Conservation (phyloP, 2,113 vertebrate genomes). For the Poecilia latipinna region DNA sequence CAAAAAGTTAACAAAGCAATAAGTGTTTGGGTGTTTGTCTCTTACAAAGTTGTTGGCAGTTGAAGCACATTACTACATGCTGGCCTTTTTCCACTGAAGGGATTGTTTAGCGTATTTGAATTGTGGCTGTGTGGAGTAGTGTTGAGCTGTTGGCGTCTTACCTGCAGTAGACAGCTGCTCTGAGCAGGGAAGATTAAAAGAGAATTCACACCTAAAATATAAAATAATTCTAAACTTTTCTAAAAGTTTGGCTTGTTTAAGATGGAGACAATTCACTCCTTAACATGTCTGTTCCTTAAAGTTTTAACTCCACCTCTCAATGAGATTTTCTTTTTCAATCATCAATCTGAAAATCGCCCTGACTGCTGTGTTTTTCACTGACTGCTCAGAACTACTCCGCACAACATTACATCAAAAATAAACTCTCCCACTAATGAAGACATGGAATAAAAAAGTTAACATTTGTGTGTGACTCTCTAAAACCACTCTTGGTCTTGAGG, state of each 20-base stretch:
- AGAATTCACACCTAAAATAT: no score
- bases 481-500: conserved; percentile 68
- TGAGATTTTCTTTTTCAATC: no score
- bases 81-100: neutral
- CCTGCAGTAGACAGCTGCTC: neutral
- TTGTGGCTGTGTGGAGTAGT: neutral
- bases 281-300: no score
- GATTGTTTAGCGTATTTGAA: neutral
- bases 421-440: neutral
- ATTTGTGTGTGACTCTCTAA: conserved; percentile 60
- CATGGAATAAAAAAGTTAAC: conserved; percentile 9
- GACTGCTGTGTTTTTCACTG: neutral
- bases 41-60: conserved; percentile 50
- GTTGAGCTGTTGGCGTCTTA: neutral
- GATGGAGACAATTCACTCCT: no score
- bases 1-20: conserved; percentile 84
- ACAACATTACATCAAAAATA: neutral
- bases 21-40: conserved; percentile 74
- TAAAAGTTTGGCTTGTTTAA: no score
- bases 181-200: no score
- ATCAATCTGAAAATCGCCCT: neutral
- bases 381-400: conserved; percentile 29
- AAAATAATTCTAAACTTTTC: no score
- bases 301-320: no score
- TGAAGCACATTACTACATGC: conserved; percentile 1